Conservation (phyloP, 53 echinoderm and acorn worm genomes). For the Echinometra lucunter region DNA sequence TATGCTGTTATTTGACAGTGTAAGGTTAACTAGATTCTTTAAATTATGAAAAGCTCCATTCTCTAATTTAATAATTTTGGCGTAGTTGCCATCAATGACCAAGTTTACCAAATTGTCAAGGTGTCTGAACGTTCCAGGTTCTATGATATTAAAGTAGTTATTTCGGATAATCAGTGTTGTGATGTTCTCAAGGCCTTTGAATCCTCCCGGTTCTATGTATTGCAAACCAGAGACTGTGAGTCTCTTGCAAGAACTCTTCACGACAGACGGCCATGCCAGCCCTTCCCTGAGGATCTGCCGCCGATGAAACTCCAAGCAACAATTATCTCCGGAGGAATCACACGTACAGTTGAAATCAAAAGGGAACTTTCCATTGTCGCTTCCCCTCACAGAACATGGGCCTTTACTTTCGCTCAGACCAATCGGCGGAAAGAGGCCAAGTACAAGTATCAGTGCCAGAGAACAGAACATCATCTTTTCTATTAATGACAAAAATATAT, state of each 20-base stretch:
- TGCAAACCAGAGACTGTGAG: not conserved
- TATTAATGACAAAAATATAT: not conserved
- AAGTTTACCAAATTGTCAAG: not conserved
- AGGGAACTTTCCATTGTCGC: not conserved
- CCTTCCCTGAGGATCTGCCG: not conserved
- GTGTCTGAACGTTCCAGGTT: not conserved
- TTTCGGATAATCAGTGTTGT: not conserved
- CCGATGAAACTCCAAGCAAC: not conserved
- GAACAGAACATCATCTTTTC: not conserved
- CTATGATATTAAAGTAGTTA: not conserved
- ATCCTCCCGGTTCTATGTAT: slow-evolving; percentile 2
- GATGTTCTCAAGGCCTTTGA: not conserved
- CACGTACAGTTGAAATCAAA: not conserved
- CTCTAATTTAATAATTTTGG: not conserved
- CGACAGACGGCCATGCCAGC: not conserved
- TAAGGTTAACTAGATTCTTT: not conserved
- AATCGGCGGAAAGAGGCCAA: not conserved
- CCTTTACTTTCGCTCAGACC: not conserved
- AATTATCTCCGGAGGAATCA: not conserved
- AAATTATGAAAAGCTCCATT: not conserved
- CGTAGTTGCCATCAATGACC: not conserved
- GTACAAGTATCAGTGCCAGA: not conserved
- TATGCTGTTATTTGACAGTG: not conserved
- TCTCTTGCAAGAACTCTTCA: not conserved
- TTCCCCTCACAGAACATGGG: not conserved